Percentiles rank a stretch among this genome's conserved stretches.
Conservation (phyloP, 2,888 invertebrate species). For the Drosophila greeni region DNA sequence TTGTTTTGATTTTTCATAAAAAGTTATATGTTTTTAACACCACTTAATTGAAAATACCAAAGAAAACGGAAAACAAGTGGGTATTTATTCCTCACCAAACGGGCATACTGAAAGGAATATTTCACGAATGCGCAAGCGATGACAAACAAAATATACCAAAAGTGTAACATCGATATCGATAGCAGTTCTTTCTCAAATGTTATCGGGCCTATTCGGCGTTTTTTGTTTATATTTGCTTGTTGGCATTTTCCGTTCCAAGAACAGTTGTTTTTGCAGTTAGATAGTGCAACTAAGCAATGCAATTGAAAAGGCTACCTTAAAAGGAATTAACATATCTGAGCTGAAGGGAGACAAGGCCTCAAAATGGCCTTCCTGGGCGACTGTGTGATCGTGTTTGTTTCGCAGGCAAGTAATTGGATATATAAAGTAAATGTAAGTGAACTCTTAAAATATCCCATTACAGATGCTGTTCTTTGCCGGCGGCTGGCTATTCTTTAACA, state of each 20-base stretch:
- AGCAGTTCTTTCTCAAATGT: not conserved
- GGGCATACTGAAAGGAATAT: not conserved
- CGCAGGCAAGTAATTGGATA: constrained; percentile 82
- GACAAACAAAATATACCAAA: not conserved
- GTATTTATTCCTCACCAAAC: not conserved
- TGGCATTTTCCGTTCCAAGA: constrained; percentile 52
- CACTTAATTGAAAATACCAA: not conserved
- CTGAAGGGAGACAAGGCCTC: constrained; percentile 9
- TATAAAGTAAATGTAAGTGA: not conserved
- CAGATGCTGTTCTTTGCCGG: constrained; percentile 96
- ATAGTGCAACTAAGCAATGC: constrained; percentile 44
- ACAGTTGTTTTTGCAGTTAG: constrained; percentile 13
- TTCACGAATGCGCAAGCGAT: not conserved
- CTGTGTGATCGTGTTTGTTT: constrained; percentile 89
- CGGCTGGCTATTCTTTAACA: constrained; percentile 99
- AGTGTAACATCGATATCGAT: not conserved
- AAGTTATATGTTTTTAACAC: not conserved
- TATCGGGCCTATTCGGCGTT: constrained; percentile 38
- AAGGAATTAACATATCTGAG: constrained; percentile 9
- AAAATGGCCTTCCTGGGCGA: constrained; percentile 91
- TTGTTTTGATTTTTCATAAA: constrained; percentile 19
- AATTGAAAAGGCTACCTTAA: constrained; percentile 26
- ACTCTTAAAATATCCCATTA: constrained; percentile 67
- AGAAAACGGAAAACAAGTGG: not conserved
- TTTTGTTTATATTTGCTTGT: constrained; percentile 64